Evolutionary conservation across 2,113 vertebrate genomes (phyloP).

Genomic region (Zosterops japonicus): DNA sequence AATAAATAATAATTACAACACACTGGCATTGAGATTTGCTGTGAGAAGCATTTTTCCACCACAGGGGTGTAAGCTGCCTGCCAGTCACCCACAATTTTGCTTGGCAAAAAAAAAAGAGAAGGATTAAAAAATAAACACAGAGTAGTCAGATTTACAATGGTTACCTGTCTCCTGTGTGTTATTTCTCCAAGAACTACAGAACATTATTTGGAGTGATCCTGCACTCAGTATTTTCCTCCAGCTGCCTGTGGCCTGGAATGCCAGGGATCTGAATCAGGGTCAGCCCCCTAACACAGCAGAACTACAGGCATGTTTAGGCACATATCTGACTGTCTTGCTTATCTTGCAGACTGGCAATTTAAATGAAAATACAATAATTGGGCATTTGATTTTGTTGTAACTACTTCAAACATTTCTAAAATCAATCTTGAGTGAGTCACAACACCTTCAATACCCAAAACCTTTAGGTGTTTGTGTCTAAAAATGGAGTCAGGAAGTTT

Average conservation of each 20-base stretch:
- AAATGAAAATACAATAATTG: not conserved
- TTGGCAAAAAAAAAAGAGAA: not conserved
- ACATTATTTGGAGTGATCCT: not conserved
- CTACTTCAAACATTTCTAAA: not conserved
- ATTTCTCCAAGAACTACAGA: not conserved
- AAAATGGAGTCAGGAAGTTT: not conserved
- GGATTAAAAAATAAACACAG: not conserved
- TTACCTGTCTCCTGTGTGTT: not conserved
- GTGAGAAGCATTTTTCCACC: slow-evolving; percentile 6
- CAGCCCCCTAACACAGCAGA: not conserved
- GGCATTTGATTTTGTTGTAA: not conserved
- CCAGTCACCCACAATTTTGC: not conserved
- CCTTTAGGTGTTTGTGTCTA: not conserved
- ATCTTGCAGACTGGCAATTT: not conserved
- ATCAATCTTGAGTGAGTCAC: not conserved
- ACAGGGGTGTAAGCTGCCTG: not conserved
- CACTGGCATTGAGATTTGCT: not conserved
- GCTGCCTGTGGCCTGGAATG: not conserved
- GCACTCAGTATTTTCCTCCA: not conserved
- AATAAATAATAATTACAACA: slow-evolving; percentile 46
- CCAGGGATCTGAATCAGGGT: not conserved
- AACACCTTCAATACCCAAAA: not conserved
- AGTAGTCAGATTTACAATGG: not conserved
- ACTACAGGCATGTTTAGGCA: not conserved
- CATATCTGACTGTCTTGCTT: not conserved